Percentiles rank a stretch among this genome's conserved stretches.
Conservation (phyloP, 2,888 invertebrate genomes). For the Temnothorax rugatulus region DNA sequence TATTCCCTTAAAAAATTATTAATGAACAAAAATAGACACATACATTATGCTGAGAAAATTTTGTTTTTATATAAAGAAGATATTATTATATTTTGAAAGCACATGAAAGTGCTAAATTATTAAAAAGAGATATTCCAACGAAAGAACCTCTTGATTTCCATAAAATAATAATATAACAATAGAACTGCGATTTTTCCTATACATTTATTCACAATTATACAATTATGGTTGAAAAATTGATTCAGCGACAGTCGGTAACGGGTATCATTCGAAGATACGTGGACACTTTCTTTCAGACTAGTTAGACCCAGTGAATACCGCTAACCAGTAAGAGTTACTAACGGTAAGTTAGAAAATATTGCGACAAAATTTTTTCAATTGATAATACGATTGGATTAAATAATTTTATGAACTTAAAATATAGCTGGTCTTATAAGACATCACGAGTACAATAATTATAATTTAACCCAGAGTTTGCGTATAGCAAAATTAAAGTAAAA, state of each 20-base stretch:
- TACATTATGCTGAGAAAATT: not conserved
- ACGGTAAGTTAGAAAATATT: conserved; percentile 25
- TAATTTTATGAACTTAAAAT: not conserved
- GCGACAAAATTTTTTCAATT: not conserved
- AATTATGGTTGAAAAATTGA: not conserved
- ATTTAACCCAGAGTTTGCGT: not conserved
- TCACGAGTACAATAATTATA: not conserved
- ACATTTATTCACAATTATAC: not conserved
- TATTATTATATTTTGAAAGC: not conserved
- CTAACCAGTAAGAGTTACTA: conserved; percentile 41
- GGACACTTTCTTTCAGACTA: not conserved
- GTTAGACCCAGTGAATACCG: not conserved
- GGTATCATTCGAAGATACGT: conserved; percentile 43
- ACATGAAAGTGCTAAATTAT: not conserved
- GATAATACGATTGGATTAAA: not conserved
- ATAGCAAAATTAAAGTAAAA: not conserved
- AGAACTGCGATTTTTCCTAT: not conserved
- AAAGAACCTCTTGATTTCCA: not conserved
- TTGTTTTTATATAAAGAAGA: not conserved
- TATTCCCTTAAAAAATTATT: not conserved
- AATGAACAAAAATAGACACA: not conserved
- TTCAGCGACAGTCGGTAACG: conserved; percentile 37
- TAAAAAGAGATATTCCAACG: conserved; percentile 1
- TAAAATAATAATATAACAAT: conserved; percentile 1
- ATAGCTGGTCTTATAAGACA: not conserved